Evolutionary conservation across 2,797 vertebrate species (phyloP), one percentile per base, ranked within the genome.

Genomic region (Tinamus major): DNA sequence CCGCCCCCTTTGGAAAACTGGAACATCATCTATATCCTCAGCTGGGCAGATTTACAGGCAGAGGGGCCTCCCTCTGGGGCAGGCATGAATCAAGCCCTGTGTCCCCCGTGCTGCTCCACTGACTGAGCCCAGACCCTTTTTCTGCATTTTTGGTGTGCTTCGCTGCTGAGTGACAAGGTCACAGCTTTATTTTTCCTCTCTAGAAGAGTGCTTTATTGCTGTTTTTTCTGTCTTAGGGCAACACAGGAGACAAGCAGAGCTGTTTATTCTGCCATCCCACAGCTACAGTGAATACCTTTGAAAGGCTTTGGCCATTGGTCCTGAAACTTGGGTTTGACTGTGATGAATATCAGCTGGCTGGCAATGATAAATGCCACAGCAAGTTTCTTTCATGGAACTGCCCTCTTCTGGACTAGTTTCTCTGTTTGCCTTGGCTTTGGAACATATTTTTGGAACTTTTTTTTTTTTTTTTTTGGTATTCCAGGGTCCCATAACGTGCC

Each of bases 401-500:
- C 59, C 74, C 48, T 29, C 13, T 61, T n/a, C n/a, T n/a, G 37
- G 17, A 72, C 42, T 62, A 71, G 11, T 33, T 82, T 82, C 13
- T 26, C n/a, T 93, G 35, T 92, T 97, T 95, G 53, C 49, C 92
- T 95, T 97, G 85, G 78, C 90, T 72, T 72, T 61, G 26, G 70
- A 89, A 94, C 89, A 26, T 49, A 49, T 49, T 24, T 49, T 49
- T 49, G 15, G 48, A 48, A 81, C 21, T 4, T 94, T 74, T 85
- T 94, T 49, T 96, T 91, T 89, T 59, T 35, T 2, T 49, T 96
- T 91, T 89, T 59, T 67, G 93, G 82, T 83, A 89, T 89, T 75
- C 29, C 20, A 53, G 27, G 69, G 16, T 59, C 63, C 41, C 2
- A 48, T 85, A 76, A 84, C 80, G 33, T 5, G 59, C 35, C 83